phyloP scores from a whole-genome alignment of 1,140 invertebrate species.

The Drosophila willistoni region DNA sequence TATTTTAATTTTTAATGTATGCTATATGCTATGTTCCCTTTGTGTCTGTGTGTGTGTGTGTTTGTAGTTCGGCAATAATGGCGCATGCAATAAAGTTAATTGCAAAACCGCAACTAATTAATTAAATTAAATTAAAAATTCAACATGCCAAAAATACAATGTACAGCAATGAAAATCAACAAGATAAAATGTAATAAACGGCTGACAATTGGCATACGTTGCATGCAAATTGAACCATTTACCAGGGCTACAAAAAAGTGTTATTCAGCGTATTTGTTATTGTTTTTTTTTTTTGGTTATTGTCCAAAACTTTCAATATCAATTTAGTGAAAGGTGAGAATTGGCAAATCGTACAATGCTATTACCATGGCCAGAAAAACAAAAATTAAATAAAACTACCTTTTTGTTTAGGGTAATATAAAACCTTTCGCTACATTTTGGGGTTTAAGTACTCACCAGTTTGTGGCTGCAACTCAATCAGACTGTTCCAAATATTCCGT shows the following conservation, averaged over 20 bases:
- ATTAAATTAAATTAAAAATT: constrained; percentile 83
- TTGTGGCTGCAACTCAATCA: constrained; percentile 94
- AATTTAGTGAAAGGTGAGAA: constrained; percentile 1
- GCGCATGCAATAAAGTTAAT: constrained; percentile 83
- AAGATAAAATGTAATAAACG: constrained; percentile 81
- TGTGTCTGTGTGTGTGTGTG: constrained; percentile 32
- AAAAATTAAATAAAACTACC: background rate
- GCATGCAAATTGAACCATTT: constrained; percentile 77
- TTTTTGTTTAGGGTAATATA: background rate
- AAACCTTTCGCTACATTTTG: background rate
- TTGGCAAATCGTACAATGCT: background rate
- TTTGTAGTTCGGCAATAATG: constrained; percentile 60
- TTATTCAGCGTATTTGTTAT: background rate
- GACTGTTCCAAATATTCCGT: constrained; percentile 91
- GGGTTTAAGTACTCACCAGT: constrained; percentile 85
- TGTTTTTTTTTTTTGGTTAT: background rate
- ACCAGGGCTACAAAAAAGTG: constrained; percentile 34
- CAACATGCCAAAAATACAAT: constrained; percentile 76
- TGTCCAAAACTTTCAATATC: background rate
- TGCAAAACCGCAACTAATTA: constrained; percentile 83
- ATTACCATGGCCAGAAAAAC: background rate
- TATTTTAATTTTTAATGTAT: constrained; percentile 81
- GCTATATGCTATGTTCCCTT: constrained; percentile 52
- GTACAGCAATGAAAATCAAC: constrained; percentile 72
- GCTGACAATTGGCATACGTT: constrained; percentile 78